Percentiles rank a stretch among this genome's conserved stretches.
phyloP scores from a whole-genome alignment of 2,888 invertebrate genomes.

The Tortrix viridana region DNA sequence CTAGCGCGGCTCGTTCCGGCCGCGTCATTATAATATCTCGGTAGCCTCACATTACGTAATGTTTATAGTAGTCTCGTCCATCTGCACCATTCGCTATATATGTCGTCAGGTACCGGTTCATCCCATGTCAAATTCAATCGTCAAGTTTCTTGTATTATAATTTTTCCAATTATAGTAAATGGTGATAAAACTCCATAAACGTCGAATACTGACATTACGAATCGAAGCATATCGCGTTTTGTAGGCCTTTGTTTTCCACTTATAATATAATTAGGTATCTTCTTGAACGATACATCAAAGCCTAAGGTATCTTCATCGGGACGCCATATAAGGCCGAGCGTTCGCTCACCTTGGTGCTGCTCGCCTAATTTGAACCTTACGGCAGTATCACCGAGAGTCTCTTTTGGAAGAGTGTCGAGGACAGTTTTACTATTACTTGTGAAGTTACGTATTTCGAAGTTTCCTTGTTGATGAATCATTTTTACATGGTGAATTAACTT shows the following conservation, averaged over 20 bases:
- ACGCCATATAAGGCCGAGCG: conserved; percentile 36
- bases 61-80: not conserved
- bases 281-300: conserved; percentile 25
- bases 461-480: conserved; percentile 2
- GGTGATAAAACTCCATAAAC: conserved; percentile 37
- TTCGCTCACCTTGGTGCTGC: conserved; percentile 33
- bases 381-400: conserved; percentile 1
- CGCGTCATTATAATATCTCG: not conserved
- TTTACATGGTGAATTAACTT: not conserved
- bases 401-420: not conserved
- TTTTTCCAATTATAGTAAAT: conserved; percentile 35
- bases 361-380: conserved; percentile 33
- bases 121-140: conserved; percentile 1
- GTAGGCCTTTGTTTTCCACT: conserved; percentile 28
- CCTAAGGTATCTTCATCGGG: conserved; percentile 22
- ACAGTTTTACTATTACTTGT: not conserved
- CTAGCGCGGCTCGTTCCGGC: not conserved
- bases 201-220: conserved; percentile 40
- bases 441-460: conserved; percentile 1
- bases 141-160: conserved; percentile 38
- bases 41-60: not conserved
- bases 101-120: not conserved
- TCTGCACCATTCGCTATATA: not conserved
- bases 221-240: conserved; percentile 33
- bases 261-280: conserved; percentile 10